Evolutionary conservation across 1,140 invertebrate genomes (phyloP), one percentile per base, ranked within the genome.

Genomic region (Kradibia gibbosae): DNA sequence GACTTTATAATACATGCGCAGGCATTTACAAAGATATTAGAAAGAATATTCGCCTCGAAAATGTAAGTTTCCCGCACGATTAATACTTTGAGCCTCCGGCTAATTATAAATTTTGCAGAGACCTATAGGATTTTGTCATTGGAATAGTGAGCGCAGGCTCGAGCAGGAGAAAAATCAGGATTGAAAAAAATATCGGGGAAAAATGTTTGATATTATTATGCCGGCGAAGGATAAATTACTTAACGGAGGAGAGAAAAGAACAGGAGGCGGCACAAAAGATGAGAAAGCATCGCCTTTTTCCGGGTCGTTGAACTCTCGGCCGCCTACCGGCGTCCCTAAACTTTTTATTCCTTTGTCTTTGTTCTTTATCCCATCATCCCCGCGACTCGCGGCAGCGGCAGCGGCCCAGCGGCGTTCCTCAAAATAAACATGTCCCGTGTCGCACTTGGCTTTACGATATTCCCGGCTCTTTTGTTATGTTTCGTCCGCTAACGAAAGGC

Each of bases 401-500:
- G 3, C 20, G 11, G 34, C 50, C 34, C 34, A 57, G 31, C 8
- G n/a, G 50, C 50, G n/a, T 78, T 53, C 53, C 25, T 65, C 28
- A 65, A 77, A 62, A 78, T 78, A 67, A 78, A 78, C 45, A 78
- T 17, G 7, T 65, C 34, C 25, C 20, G 31, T 17, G 42, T 60
- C 31, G 42, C 36, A 31, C 11, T 20, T 53, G 3, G 34, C 20
- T 50, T 76, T 75, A 55, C 53, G 73, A 48, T 50, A 78, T 67
- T 70, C 55, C 53, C 22, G 39, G 48, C 15, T n/a, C n/a, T 50
- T 79, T 71, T 79, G 71, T 79, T 79, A 71, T 70, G 71, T 78
- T 71, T 79, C 77, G 34, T 57, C 60, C 48, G 53, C 25, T 71
- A 79, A 71, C 77, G 65, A 71, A 79, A 79, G 45, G 31, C 62